phyloP scores from a whole-genome alignment of 2,113 vertebrate genomes.

The Odocoileus virginianus region DNA sequence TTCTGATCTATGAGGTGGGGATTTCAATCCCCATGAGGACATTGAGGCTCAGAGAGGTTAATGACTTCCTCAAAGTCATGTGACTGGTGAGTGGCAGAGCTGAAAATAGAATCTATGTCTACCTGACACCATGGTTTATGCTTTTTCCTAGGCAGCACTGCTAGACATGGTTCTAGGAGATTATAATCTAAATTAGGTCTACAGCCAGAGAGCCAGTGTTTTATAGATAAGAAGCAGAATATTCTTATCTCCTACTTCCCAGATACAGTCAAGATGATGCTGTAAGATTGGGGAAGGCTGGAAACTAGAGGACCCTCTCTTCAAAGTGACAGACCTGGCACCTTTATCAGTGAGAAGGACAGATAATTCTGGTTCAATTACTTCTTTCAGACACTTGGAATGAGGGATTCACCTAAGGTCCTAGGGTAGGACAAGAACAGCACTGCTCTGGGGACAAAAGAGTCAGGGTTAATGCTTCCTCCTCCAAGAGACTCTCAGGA shows the following conservation, averaged over 20 bases:
- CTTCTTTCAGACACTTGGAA: not conserved
- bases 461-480: not conserved
- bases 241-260: slow-evolving; percentile 27
- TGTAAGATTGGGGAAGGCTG: not conserved
- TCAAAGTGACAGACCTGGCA: not conserved
- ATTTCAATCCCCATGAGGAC: not conserved
- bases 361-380: not conserved
- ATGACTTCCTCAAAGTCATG: not conserved
- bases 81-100: not conserved
- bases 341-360: not conserved
- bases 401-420: not conserved
- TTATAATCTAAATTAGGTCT: slow-evolving; percentile 61
- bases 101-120: slow-evolving; percentile 6
- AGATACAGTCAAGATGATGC: slow-evolving; percentile 12
- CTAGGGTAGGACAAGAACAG: not conserved
- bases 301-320: not conserved
- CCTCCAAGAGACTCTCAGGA: not conserved
- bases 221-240: slow-evolving; percentile 38
- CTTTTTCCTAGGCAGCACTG: not conserved
- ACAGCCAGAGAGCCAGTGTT: slow-evolving; percentile 19
- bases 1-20: not conserved
- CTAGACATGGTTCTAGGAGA: not conserved
- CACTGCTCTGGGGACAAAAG: not conserved
- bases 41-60: not conserved
- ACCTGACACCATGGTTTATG: not conserved